Base-by-base conservation (phyloP, 2,113 vertebrate species). In the Atrichornis clamosus region DNA sequence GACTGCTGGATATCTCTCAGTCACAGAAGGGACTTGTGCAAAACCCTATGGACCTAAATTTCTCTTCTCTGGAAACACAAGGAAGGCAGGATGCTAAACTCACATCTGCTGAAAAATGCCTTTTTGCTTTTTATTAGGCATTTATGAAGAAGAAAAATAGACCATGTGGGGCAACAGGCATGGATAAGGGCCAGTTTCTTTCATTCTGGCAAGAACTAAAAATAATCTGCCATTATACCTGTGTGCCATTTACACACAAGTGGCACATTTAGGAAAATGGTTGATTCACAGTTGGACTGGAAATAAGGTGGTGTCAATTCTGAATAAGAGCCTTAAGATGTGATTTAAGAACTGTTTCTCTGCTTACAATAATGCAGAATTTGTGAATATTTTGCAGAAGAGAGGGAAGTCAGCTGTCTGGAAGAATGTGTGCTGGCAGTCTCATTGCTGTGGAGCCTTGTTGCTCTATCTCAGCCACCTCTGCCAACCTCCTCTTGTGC, bases 361-460 rank as follows among this genome's bases (percentile, higher is more conserved):
- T 81, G 18, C 60, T 77, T 87, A n/a, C 4, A 64, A 28, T 77
- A 82, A 70, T 6, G 41, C 2, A 35, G 30, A 27, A 58, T 84
- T 52, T 33, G 10, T 41, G 17, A 59, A 20, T 44, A 35, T 70
- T 67, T 75, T 84, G n/a, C n/a, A 73, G 60, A 13, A 44, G 13
- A 58, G 46, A 52, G 56, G 42, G 47, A 63, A 72, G 23, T 50
- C 9, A 72, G 39, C 33, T 20, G 0, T 39, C 30, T 78, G 32
- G 39, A 93, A 46, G n/a, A 39, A 46, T 0, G 0, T 17, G 9
- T 20, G 20, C 35, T 85, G 23, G 53, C n/a, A 70, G 5, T 20
- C 6, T 82, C 5, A 0, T 49, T 44, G 24, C 41, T 84, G 27
- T 0, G 0, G 26, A 17, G 9, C 27, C 21, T 58, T 7, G 0